phyloP scores from a whole-genome alignment of 1,140 invertebrate genomes.

The Oryctes rhinoceros region DNA sequence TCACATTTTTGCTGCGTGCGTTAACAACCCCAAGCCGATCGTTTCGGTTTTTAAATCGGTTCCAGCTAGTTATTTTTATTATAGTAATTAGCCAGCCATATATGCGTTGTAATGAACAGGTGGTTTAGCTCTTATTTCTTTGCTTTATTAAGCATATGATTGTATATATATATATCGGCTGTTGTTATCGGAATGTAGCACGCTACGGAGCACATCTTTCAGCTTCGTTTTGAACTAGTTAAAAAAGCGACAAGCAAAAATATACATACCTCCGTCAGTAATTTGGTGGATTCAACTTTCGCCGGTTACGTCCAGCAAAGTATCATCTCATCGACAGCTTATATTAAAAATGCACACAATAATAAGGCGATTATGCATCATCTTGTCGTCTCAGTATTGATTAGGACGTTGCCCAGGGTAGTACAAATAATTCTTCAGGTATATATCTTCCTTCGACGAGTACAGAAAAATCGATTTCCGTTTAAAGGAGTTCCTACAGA shows the following conservation, averaged over 20 bases:
- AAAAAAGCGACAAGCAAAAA: no score
- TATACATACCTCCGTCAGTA: not conserved
- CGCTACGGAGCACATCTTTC: not conserved
- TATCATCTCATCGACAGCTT: no score
- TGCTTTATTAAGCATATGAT: slow-evolving; percentile 2
- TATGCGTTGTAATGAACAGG: slow-evolving; percentile 2
- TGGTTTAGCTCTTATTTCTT: not conserved
- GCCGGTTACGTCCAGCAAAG: no score
- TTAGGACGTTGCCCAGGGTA: no score
- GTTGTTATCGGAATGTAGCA: not conserved
- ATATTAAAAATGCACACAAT: no score
- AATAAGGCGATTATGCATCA: no score
- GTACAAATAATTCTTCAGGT: no score
- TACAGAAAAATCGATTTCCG: no score
- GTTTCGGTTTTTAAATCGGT: slow-evolving; percentile 29
- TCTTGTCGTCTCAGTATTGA: no score
- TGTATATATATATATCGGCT: not conserved
- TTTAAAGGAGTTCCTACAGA: no score
- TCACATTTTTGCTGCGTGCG: slow-evolving; percentile 28
- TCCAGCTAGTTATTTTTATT: slow-evolving; percentile 26
- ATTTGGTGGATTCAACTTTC: no score
- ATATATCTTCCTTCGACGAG: no score
- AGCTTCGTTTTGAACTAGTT: not conserved
- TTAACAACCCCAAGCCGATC: slow-evolving; percentile 32
- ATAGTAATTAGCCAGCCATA: slow-evolving; percentile 16